Evolutionary conservation across 2,797 vertebrate genomes (phyloP).

Genomic region (Balearica regulorum): DNA sequence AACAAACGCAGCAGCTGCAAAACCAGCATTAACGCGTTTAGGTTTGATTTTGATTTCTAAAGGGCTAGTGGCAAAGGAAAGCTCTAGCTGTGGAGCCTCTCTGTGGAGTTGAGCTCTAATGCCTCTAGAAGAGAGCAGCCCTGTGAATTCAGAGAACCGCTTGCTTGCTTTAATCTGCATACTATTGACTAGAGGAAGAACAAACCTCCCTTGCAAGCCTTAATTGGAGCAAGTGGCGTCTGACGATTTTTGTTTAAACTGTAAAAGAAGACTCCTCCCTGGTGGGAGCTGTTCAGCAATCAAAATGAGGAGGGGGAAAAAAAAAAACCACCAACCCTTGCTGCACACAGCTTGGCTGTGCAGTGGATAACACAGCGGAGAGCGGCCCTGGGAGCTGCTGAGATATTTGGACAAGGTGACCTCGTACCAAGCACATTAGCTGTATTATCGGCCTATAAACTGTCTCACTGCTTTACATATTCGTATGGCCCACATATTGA

Average conservation of each 20-base stretch:
- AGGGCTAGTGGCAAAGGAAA: neutral
- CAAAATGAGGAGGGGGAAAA: neutral
- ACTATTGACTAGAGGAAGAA: neutral
- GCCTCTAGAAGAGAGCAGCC: neutral
- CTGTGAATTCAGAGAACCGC: neutral
- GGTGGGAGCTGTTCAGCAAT: conserved; percentile 18
- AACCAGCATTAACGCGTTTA: neutral
- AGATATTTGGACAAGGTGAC: conserved; percentile 74
- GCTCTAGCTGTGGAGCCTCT: neutral
- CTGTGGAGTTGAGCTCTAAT: neutral
- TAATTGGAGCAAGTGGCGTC: conserved; percentile 40
- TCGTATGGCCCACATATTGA: conserved; percentile 43
- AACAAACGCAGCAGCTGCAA: neutral
- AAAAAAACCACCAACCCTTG: neutral
- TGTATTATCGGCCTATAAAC: conserved; percentile 36
- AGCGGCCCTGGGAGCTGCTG: neutral
- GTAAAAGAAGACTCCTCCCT: neutral
- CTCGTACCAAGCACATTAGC: conserved; percentile 47
- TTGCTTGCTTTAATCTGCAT: conserved; percentile 21
- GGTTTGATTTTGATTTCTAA: conserved; percentile 15
- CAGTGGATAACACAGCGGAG: neutral
- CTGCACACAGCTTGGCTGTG: neutral
- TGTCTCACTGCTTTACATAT: conserved; percentile 52
- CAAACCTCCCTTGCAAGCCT: conserved; percentile 4
- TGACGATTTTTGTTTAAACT: conserved; percentile 42